Base-by-base conservation (phyloP, 1,140 invertebrate genomes). In the Drosophila asahinai region DNA sequence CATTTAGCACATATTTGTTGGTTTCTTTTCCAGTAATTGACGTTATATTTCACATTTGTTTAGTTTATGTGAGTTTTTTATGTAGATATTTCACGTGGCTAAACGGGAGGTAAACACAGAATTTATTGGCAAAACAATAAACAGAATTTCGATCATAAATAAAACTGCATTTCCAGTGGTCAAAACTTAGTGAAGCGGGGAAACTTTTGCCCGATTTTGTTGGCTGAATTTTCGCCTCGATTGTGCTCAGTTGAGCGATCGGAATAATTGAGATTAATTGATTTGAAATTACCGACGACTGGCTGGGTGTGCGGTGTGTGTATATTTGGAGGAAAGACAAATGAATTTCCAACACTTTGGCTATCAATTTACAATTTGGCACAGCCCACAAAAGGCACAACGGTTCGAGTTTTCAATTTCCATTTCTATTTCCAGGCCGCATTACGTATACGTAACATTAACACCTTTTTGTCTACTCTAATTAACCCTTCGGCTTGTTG, bases 401-500 rank as follows among this genome's bases (percentile, higher is more conserved):
- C 55, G 45, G 25, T 33, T 57, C 33, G 33, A 12, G 48, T 36
- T 66, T 72, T 72, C 47, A 54, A 82, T 82, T 82, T 65, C 51
- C 62, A 73, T 52, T 73, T 49, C 38, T 30, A 74, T 74, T 74
- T 73, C 17, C 62, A 72, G 48, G 43, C 14, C 59, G 61, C 63
- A 80, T 80, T 84, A 75, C 82, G 64, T 86, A 81, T 86, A 81
- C 79, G 82, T 65, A 68, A 76, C 48, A 82, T 73, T 86, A 80
- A 77, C 83, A 82, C 79, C 65, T 79, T 66, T 72, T 49, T 66
- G 59, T 48, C 15, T 45, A 60, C 49, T 71, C 48, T 60, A 61
- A 57, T 62, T 70, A 43, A 57, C 40, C 40, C 17, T 9, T 58
- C 14, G 49, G 33, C 80, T 38, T 30, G n/a, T 6, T 36, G 11